Conservation (phyloP, 2,113 vertebrate species). For the Rhynchomys soricoides region DNA sequence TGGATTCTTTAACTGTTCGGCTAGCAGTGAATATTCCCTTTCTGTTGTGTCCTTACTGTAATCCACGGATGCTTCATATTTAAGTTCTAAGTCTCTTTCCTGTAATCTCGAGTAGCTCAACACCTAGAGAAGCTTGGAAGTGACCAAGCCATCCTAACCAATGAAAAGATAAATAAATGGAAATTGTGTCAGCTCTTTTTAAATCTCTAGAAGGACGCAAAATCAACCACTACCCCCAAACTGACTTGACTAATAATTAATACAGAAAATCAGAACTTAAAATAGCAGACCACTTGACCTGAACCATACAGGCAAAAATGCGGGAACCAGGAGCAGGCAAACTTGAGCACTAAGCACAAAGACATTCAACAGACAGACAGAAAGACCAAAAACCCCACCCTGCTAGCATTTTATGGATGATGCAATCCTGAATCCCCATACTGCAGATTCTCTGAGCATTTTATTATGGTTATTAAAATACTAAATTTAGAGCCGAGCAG, state of each 20-base stretch:
- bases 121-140: not conserved
- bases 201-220: not conserved
- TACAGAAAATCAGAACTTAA: not conserved
- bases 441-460: not conserved
- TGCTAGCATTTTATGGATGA: not conserved
- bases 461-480: not conserved
- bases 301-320: not conserved
- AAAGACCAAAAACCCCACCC: fast-evolving
- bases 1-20: not conserved
- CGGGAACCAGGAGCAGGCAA: not conserved
- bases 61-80: not conserved
- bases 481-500: no score
- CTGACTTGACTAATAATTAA: not conserved
- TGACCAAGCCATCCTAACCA: not conserved
- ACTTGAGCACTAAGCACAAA: not conserved
- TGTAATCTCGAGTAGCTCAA: not conserved
- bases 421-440: fast-evolving
- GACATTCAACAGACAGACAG: not conserved
- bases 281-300: not conserved
- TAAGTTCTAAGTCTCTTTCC: not conserved
- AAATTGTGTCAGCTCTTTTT: not conserved
- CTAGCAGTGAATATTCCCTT: not conserved
- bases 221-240: not conserved
- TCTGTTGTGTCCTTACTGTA: not conserved
- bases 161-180: not conserved